Base-by-base conservation (phyloP, 1,140 invertebrate species). In the Saccostrea echinata region DNA sequence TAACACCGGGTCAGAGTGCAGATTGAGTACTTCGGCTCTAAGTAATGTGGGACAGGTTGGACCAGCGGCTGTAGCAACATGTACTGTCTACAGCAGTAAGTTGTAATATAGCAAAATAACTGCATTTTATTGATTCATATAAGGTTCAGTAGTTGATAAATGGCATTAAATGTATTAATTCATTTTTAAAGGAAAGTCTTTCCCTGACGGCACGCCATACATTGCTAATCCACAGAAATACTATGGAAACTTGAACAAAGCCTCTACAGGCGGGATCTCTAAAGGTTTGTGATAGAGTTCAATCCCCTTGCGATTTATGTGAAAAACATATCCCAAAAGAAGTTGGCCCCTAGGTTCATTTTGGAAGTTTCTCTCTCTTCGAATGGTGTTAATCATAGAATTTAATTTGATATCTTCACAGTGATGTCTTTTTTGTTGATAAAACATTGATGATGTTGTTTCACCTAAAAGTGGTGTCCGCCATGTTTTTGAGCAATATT, bases 81-180 rank as follows among this genome's bases (percentile, higher is more conserved):
- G 93, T 89, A 90, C 90, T 86, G 68, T 92, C 0, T 93, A 93
- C 83, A 88, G 84, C 8, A 89, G 93, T 93, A 90, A 91, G 92
- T 92, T 21, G 18, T 61, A 61, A 61, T n/a, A 6, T 18, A 21
- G n/a, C 55, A 21, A 21, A 61, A 6, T n/a, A 21, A 61, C 55
- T 18, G 21, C 18, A 0, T 61, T 18, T 68, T n/a, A 76, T 24
- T 80, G 30, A 18, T 71, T 3, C 12, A 64, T 30, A 52, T 81
- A 16, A 18, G 68, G 16, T 52, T 24, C n/a, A 53, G 12, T 43
- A 43, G 4, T 43, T 2, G 6, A 43, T 6, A 43, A 43, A 0
- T 43, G 43, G 13, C 35, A 53, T 8, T 61, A 8, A 61, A 61
- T 61, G 55, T 21, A 1, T 61, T 2, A 2, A 61, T 61, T 1